Percentiles rank a stretch among this genome's conserved stretches.
phyloP scores from a whole-genome alignment of 2,113 vertebrate species.

The Gavialis gangeticus region DNA sequence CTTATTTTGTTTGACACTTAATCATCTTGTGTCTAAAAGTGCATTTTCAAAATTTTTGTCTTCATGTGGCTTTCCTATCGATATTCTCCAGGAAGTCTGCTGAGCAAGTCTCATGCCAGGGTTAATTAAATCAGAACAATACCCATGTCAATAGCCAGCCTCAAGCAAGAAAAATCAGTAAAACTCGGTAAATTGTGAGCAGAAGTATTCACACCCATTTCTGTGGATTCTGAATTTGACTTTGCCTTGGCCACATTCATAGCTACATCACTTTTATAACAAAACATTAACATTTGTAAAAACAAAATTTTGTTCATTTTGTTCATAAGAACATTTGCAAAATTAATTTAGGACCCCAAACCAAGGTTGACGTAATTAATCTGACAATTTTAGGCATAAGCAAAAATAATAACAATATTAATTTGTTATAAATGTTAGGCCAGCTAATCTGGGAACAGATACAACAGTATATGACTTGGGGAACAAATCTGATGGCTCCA shows the following conservation, averaged over 20 bases:
- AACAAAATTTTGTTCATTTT: background rate
- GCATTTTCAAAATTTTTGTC: background rate
- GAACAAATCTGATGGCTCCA: background rate
- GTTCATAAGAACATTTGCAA: background rate
- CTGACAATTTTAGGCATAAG: background rate
- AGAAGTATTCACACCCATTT: background rate
- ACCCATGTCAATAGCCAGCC: background rate
- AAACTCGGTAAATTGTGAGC: background rate
- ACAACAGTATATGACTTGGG: background rate
- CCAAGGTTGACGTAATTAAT: background rate
- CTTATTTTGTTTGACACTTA: background rate
- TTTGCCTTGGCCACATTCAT: background rate
- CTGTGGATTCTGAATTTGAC: background rate
- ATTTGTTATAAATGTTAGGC: background rate
- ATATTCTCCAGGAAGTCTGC: background rate
- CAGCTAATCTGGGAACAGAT: background rate
- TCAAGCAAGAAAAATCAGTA: background rate
- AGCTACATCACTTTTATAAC: background rate
- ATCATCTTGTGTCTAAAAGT: background rate
- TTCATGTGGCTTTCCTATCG: background rate
- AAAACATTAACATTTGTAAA: background rate
- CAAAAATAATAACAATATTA: background rate
- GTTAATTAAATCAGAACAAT: background rate
- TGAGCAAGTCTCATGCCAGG: background rate
- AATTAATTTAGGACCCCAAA: background rate